Evolutionary conservation across 2,113 vertebrate genomes (phyloP).

Genomic region (Parus major): DNA sequence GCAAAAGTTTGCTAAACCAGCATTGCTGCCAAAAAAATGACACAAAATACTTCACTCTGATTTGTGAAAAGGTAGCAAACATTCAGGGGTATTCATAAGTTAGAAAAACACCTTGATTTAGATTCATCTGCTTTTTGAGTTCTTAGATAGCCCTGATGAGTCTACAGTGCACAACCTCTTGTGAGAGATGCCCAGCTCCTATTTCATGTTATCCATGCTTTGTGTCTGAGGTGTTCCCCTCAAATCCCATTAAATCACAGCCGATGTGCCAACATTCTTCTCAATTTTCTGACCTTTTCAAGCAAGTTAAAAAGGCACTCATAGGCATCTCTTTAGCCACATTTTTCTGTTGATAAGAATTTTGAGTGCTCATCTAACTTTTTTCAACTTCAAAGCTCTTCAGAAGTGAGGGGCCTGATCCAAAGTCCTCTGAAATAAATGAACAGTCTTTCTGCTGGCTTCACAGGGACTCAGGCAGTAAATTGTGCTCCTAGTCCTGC

Average conservation of each 20-base stretch:
- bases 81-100: neutral
- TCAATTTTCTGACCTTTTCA: constrained; percentile 41
- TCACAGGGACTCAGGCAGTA: neutral
- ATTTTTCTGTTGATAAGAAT: constrained; percentile 14
- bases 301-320: constrained; percentile 9
- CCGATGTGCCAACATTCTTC: neutral
- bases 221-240: neutral
- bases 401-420: neutral
- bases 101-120: neutral
- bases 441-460: neutral
- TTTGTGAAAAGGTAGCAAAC: neutral
- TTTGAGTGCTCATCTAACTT: constrained; percentile 16
- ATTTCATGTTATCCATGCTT: neutral
- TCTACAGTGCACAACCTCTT: neutral
- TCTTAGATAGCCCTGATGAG: neutral
- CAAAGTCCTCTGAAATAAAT: neutral
- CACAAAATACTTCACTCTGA: neutral
- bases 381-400: constrained; percentile 44
- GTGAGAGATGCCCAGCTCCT: neutral
- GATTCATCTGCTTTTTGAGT: neutral
- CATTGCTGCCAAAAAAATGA: neutral
- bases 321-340: neutral
- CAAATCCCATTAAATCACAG: constrained; percentile 32
- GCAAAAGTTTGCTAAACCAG: neutral
- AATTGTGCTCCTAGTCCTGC: neutral